Conservation (phyloP, 2,113 vertebrate species). For the Pseudolaguvia tuberculata region DNA sequence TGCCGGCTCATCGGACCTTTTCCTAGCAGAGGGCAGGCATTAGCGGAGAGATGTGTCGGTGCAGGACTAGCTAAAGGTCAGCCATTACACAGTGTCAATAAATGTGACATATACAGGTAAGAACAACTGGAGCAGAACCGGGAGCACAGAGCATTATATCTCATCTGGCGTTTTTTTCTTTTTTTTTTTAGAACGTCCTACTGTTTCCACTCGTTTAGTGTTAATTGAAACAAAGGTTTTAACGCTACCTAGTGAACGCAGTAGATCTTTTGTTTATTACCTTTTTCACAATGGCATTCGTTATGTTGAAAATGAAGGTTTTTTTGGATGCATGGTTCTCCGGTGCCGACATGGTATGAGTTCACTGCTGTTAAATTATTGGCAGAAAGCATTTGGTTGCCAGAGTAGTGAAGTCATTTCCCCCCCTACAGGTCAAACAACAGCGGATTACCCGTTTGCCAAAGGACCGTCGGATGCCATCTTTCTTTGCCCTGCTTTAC, state of each 20-base stretch:
- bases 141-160: not conserved
- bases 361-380: conserved; percentile 32
- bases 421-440: conserved; percentile 4
- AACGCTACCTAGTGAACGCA: no score
- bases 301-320: not conserved
- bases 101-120: conserved; percentile 21
- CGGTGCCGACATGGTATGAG: conserved; percentile 19
- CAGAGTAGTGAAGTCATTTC: conserved; percentile 15
- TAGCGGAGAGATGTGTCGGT: conserved; percentile 30
- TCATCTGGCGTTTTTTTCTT: conserved; percentile 14
- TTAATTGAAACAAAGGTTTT: not conserved
- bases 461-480: not conserved
- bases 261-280: not conserved
- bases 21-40: conserved; percentile 19
- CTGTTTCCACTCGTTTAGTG: not conserved
- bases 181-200: not conserved
- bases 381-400: conserved; percentile 16
- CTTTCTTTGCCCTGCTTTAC: conserved; percentile 4
- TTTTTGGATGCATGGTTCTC: not conserved
- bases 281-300: not conserved
- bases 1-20: conserved; percentile 21
- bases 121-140: conserved; percentile 10
- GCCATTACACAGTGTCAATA: conserved; percentile 30
- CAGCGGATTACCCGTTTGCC: conserved; percentile 19
- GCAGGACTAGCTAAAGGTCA: conserved; percentile 43